phyloP scores from a whole-genome alignment of 1,140 invertebrate genomes.

The Mesaphorura yosii region DNA sequence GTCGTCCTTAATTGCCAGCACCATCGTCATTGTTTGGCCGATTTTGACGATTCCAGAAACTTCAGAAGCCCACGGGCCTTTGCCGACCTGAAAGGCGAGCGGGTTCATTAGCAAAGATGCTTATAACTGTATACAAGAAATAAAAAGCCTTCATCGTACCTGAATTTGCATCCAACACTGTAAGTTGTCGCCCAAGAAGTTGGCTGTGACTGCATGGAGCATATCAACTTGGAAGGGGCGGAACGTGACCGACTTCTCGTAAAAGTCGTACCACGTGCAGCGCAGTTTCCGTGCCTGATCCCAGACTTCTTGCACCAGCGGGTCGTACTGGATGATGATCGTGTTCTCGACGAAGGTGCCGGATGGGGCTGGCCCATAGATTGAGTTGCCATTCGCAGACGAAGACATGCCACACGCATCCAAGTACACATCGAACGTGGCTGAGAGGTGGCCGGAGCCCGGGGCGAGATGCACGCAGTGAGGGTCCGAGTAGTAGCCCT shows the following conservation, averaged over 20 bases:
- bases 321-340: slow-evolving; percentile 89
- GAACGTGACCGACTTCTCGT: slow-evolving; percentile 87
- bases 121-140: too few species aligned
- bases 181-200: slow-evolving; percentile 86
- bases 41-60: slow-evolving; percentile 90
- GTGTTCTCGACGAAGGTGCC: slow-evolving; percentile 90
- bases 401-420: slow-evolving; percentile 84
- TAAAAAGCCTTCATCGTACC: too few species aligned
- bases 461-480: slow-evolving; percentile 84
- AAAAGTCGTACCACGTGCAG: slow-evolving; percentile 90
- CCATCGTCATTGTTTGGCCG: slow-evolving; percentile 92
- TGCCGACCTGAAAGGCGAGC: slow-evolving; percentile 50
- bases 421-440: slow-evolving; percentile 82
- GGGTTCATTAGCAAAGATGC: too few species aligned
- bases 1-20: slow-evolving; percentile 85
- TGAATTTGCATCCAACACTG: slow-evolving; percentile 96
- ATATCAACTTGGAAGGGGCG: slow-evolving; percentile 81
- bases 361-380: slow-evolving; percentile 61
- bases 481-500: slow-evolving; percentile 61
- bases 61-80: slow-evolving; percentile 87
- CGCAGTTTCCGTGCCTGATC: slow-evolving; percentile 58
- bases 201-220: slow-evolving; percentile 82
- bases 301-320: slow-evolving; percentile 73
- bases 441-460: slow-evolving; percentile 73
- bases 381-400: slow-evolving; percentile 61